A percentile compares a stretch with the other conserved stretches of the same genome.
These are phyloP conservation scores for Epiblema foenella DNA, from an alignment of 2,888 invertebrate genomes.

Conservation along the genomic window DNA sequence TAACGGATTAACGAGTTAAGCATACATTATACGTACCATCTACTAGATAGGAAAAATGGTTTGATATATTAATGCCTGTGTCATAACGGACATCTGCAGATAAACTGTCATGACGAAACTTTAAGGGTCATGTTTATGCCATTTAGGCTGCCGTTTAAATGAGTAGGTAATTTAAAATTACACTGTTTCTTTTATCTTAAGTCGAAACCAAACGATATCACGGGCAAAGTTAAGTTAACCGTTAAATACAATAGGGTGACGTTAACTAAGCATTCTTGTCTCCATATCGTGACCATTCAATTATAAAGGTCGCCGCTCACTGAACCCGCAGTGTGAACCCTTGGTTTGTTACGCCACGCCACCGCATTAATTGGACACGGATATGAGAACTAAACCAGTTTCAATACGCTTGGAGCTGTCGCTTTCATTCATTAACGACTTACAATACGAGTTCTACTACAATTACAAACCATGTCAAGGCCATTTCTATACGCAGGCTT, in stretches of 20 bases:
- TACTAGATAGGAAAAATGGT: too few species aligned
- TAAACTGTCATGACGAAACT: too few species aligned
- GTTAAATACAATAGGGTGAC: constrained; percentile 1
- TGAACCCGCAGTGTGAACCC: constrained; percentile 46
- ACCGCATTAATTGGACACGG: constrained; percentile 34
- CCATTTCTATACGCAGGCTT: not conserved
- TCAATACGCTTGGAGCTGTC: constrained; percentile 21
- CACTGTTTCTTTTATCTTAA: not conserved
- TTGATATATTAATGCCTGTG: too few species aligned
- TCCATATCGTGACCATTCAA: constrained; percentile 38
- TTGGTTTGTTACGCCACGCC: constrained; percentile 46
- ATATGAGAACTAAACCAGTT: constrained; percentile 39
- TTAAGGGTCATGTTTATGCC: too few species aligned
- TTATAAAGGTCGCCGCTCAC: constrained; percentile 43
- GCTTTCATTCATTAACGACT: constrained; percentile 30
- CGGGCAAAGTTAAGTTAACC: constrained; percentile 15
- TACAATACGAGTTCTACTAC: constrained; percentile 23
- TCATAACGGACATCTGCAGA: too few species aligned
- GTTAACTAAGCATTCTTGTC: constrained; percentile 27
- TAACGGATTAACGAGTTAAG: too few species aligned
- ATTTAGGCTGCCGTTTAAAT: not conserved
- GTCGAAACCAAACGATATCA: constrained; percentile 3
- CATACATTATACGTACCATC: too few species aligned
- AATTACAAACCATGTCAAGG: constrained; percentile 31
- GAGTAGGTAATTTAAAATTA: not conserved